These are phyloP conservation scores for Argyresthia albistria DNA, from an alignment of 2,888 invertebrate species.

Conservation along the genomic window DNA sequence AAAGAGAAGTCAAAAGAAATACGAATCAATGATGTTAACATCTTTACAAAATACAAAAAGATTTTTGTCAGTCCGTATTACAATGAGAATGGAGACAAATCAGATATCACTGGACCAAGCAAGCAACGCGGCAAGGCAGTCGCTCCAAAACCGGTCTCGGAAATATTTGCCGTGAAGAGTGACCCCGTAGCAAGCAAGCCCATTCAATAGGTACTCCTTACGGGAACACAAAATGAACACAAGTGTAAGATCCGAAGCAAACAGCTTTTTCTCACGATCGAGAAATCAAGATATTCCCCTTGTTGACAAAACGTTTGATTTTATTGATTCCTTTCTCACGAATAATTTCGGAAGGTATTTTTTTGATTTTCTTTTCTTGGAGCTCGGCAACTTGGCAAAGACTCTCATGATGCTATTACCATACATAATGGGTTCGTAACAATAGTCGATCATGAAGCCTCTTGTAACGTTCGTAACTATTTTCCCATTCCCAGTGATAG, in stretches of 20 bases:
- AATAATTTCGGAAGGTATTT: no score
- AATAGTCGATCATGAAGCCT: background rate
- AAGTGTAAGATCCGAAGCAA: background rate
- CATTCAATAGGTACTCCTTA: constrained; percentile 13
- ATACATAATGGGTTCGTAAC: background rate
- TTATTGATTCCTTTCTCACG: no score
- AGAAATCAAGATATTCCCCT: background rate
- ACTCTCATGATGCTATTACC: no score
- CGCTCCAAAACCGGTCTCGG: constrained; percentile 17
- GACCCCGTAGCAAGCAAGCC: constrained; percentile 19
- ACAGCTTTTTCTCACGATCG: background rate
- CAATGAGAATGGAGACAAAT: constrained; percentile 10
- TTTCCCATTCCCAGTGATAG: background rate
- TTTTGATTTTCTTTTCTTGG: no score
- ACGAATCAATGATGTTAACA: background rate
- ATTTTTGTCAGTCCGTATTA: background rate
- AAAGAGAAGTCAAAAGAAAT: background rate
- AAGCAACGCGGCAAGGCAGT: constrained; percentile 2
- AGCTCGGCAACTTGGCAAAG: no score
- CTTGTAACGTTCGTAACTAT: background rate
- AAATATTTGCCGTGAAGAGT: constrained; percentile 16
- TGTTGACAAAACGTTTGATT: background rate
- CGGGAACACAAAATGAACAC: background rate
- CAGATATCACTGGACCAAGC: background rate
- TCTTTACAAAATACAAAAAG: background rate